Evolutionary conservation across 2,888 invertebrate species (phyloP), one percentile per base, ranked within the genome.

Genomic region (Chloroclysta siterata): DNA sequence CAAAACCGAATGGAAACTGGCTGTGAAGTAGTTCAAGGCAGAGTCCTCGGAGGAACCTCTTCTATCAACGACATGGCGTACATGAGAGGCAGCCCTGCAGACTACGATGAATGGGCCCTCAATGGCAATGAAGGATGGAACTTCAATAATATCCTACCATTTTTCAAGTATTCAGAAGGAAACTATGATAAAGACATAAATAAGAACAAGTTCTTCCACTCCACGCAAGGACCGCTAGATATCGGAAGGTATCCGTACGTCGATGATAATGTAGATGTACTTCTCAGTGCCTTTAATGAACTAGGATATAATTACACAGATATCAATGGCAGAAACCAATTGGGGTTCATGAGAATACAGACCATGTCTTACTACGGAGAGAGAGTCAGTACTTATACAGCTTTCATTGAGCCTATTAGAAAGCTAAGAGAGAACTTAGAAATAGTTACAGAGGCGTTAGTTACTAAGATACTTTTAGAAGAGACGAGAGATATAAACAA

Each of bases 151-250:
- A 76, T 93, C 5, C 78, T 93, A 0, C 90, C 90, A 11, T 93
- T 84, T 74, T 93, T 91, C 72, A 93, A 92, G 72, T 89, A 93
- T 67, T 93, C 93, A 1, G 93, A 93, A 80, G 90, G 91, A 66
- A 93, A 92, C 72, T 92, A 90, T 53, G 91, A 93, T 65, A 90
- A 87, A 68, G 93, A 92, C 60, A 89, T 93, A 64, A 82, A 82
- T 17, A 91, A 87, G 72, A 90, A 92, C 68, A 89, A 85, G 71
- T 78, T 83, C 52, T 90, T 85, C 69, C 93, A 93, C 72, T 91
- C 93, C 5, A 87, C 87, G 0, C 87, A 89, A 77, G 93, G 93
- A 10, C 91, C 93, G 1, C 72, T 93, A 6, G 93, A 93, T 67
- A 84, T 93, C 2, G 93, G 91, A 14, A 78, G 92, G 39, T 93